phyloP scores from a whole-genome alignment of 2,113 vertebrate genomes.

The Zosterops lateralis region DNA sequence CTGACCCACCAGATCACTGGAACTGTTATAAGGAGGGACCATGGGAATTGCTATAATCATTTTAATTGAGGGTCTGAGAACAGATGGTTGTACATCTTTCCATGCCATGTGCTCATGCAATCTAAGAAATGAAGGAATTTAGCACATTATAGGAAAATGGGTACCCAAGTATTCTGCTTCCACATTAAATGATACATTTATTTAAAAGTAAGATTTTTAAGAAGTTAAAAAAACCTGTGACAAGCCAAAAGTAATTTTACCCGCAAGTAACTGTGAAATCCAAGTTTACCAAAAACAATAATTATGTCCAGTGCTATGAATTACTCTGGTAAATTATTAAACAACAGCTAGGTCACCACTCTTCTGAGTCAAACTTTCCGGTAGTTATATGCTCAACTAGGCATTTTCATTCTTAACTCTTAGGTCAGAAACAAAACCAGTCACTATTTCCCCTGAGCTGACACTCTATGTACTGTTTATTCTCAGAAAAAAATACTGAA shows the following conservation, averaged over 20 bases:
- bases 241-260: background rate
- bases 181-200: background rate
- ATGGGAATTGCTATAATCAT: background rate
- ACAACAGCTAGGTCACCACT: background rate
- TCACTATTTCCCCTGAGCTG: background rate
- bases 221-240: background rate
- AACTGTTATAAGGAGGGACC: background rate
- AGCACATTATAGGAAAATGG: background rate
- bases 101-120: background rate
- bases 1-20: background rate
- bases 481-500: background rate
- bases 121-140: background rate
- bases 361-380: background rate
- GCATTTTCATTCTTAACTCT: background rate
- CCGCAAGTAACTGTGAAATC: background rate
- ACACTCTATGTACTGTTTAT: background rate
- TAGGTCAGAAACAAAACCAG: background rate
- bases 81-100: background rate
- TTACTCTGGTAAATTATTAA: conserved; percentile 16
- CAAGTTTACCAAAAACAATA: background rate
- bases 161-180: background rate
- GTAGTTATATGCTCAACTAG: background rate
- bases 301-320: background rate
- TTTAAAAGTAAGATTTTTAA: background rate
- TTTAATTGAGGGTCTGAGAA: background rate